Evolutionary conservation across 1,140 invertebrate species (phyloP), one percentile per base, ranked within the genome.

Genomic region (Drosophila grimshawi): DNA sequence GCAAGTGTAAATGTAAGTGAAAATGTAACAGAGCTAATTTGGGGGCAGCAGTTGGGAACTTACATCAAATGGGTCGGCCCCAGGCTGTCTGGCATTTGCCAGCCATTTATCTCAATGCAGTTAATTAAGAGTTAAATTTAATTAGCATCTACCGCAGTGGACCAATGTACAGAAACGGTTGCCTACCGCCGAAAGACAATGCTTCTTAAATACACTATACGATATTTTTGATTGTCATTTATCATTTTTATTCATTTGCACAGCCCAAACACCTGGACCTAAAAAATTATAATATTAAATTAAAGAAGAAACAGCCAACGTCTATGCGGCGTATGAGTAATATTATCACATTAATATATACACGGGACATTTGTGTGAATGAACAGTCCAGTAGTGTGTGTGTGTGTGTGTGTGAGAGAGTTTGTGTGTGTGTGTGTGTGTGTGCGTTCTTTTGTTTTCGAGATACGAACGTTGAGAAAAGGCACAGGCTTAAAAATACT

Each of bases 401-500:
- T 11, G 53, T 59, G 19, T 43, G 30, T 19, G 7, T 49, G 60
- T 33, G 29, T 61, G 41, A 49, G 46, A n/a, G n/a, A n/a, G n/a
- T n/a, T n/a, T 7, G 35, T 49, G 55, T 6, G 29, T n/a, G 30
- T 43, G 62, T 55, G 11, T 53, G 53, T 55, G 74, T 60, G 59
- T 45, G 59, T 43, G 74, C 61, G 55, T 49, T 46, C 52, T 74
- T 68, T 61, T 74, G 64, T 74, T 49, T 68, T 19, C 19, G 56
- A 39, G 41, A 52, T 72, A 43, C 52, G 62, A 45, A 6, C 11
- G 48, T 55, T 80, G 79, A 86, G 82, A 76, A 86, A 86, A 86
- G 83, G 82, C 79, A 81, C 57, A 73, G 76, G 75, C 81, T 78
- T 86, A 76, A 81, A 78, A 81, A 86, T 70, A 75, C 74, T 59